Percentiles rank a stretch among this genome's conserved stretches.
These are phyloP conservation scores for Lophotriccus pileatus DNA, from an alignment of 2,797 vertebrate species.

Conservation along the genomic window DNA sequence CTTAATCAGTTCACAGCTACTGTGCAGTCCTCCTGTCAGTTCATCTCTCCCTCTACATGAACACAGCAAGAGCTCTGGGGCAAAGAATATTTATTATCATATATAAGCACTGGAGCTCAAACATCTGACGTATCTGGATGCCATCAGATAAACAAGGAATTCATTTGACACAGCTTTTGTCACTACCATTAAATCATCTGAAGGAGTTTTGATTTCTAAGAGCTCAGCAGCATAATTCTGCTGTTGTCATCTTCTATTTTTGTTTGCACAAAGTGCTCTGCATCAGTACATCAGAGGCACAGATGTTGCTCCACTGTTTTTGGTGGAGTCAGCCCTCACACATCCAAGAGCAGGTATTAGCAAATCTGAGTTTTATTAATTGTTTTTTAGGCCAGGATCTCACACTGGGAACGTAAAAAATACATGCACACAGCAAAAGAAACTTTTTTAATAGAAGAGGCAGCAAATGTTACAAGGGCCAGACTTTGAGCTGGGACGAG, in stretches of 20 bases:
- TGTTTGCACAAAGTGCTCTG: background rate
- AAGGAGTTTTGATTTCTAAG: background rate
- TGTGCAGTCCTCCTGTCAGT: background rate
- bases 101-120: background rate
- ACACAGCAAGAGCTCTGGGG: background rate
- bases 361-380: background rate
- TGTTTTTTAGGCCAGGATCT: background rate
- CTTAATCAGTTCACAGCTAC: conserved; percentile 33
- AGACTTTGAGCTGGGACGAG: background rate
- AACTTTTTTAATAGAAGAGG: background rate
- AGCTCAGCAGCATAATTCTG: background rate
- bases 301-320: background rate
- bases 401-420: background rate
- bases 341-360: background rate
- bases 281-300: background rate
- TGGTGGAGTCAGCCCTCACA: background rate
- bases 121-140: background rate
- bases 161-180: background rate
- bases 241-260: background rate
- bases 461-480: background rate
- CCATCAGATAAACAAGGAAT: background rate
- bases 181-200: background rate
- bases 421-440: background rate
- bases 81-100: background rate
- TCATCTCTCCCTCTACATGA: background rate